Evolutionary conservation across 1,140 invertebrate species (phyloP).

Genomic region (Ceratina japonica): DNA sequence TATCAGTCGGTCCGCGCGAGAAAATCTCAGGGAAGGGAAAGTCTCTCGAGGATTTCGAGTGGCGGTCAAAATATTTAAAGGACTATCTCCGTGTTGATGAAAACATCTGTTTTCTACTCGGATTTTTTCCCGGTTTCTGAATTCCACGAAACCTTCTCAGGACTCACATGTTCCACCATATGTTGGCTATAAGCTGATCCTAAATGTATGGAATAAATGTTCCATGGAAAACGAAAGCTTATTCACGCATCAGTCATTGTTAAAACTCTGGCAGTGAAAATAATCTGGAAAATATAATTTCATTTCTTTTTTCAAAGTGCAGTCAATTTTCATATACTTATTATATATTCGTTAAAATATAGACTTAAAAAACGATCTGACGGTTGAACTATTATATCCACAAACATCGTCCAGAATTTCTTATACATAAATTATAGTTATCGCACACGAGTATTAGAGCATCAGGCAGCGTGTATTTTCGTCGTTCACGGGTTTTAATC

Average conservation of each 20-base stretch:
- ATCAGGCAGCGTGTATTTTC: constrained; percentile 19
- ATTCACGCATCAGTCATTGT: too few relatives aligned
- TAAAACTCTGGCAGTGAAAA: too few relatives aligned
- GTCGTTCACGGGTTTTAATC: constrained; percentile 44
- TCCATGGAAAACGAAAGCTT: too few relatives aligned
- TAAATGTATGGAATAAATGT: too few relatives aligned
- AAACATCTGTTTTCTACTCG: constrained; percentile 49
- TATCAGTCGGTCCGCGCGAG: constrained; percentile 27
- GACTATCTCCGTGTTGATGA: background rate
- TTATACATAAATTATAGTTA: too few relatives aligned
- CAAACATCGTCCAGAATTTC: too few relatives aligned
- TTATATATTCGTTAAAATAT: too few relatives aligned
- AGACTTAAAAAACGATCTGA: too few relatives aligned
- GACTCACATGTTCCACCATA: constrained; percentile 49
- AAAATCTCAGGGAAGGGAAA: background rate
- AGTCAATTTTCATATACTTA: too few relatives aligned
- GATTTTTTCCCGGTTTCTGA: background rate
- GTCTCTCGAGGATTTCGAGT: constrained; percentile 26
- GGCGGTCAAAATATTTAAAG: constrained; percentile 57
- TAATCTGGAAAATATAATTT: too few relatives aligned
- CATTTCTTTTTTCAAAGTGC: too few relatives aligned
- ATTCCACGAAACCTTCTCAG: background rate
- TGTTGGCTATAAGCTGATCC: constrained; percentile 32
- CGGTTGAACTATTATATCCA: too few relatives aligned
- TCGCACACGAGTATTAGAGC: constrained; percentile 34